These are phyloP conservation scores for Argyresthia albistria DNA, from an alignment of 2,888 invertebrate genomes.

Conservation along the genomic window DNA sequence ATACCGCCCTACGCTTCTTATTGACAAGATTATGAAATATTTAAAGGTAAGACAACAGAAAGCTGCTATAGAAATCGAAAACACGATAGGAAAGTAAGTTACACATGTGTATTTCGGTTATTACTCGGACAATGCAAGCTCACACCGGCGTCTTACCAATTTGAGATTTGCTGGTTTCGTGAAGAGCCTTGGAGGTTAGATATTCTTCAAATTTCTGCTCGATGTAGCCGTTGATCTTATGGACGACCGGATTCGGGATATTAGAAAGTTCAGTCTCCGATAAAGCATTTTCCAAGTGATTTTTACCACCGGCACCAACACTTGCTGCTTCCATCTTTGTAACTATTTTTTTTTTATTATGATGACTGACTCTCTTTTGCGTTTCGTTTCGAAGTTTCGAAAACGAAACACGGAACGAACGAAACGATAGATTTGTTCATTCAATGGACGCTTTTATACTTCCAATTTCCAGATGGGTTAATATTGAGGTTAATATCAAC, in stretches of 20 bases:
- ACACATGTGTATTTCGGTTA: too few species aligned
- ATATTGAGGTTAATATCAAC: too few species aligned
- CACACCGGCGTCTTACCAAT: conserved; percentile 64
- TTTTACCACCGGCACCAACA: conserved; percentile 53
- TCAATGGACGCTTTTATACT: background rate
- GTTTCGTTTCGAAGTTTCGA: background rate
- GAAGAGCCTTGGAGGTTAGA: conserved; percentile 80
- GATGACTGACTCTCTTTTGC: background rate
- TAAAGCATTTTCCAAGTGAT: conserved; percentile 57
- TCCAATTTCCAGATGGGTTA: too few species aligned
- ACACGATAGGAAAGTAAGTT: too few species aligned
- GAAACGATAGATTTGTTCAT: background rate
- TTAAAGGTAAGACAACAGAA: too few species aligned
- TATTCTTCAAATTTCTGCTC: conserved; percentile 78
- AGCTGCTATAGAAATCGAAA: too few species aligned
- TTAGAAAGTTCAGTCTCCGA: conserved; percentile 46
- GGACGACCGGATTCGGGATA: conserved; percentile 38
- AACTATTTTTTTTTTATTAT: background rate
- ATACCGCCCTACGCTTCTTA: too few species aligned
- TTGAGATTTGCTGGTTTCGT: conserved; percentile 76
- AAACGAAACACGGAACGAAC: too few species aligned
- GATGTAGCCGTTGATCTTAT: conserved; percentile 74
- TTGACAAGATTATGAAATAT: too few species aligned
- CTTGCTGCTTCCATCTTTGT: conserved; percentile 60
- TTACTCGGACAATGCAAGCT: background rate